A percentile compares a stretch with the other conserved stretches of the same genome.
phyloP scores from a whole-genome alignment of 2,797 vertebrate genomes.

The Cyclopterus lumpus region DNA sequence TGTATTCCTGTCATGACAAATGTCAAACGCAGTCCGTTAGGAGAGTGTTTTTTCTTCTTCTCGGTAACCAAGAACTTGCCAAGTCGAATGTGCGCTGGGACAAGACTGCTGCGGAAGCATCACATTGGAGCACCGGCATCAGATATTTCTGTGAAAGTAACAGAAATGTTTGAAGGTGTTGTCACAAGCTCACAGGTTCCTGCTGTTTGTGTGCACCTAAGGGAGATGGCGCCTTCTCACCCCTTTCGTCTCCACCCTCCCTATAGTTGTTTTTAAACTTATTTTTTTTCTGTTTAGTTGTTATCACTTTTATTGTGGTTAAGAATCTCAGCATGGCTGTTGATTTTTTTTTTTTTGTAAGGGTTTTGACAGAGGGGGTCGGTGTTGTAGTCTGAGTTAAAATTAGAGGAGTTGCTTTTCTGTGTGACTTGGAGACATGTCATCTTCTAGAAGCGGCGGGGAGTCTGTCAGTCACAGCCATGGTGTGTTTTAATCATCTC shows the following conservation, averaged over 20 bases:
- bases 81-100: constrained; percentile 76
- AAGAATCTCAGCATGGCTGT: constrained; percentile 75
- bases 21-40: constrained; percentile 80
- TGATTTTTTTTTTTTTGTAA: constrained; percentile 63
- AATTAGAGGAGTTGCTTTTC: constrained; percentile 83
- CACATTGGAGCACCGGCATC: constrained; percentile 79
- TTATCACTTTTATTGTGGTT: constrained; percentile 81
- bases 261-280: constrained; percentile 81
- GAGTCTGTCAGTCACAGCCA: constrained; percentile 84
- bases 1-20: constrained; percentile 82
- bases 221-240: constrained; percentile 81
- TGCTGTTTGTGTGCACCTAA: constrained; percentile 79
- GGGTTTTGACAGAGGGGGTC: constrained; percentile 79
- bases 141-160: constrained; percentile 85
- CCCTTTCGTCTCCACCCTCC: constrained; percentile 76
- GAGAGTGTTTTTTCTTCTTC: constrained; percentile 61
- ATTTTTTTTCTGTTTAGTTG: constrained; percentile 81
- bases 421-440: constrained; percentile 80
- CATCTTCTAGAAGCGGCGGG: constrained; percentile 79
- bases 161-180: constrained; percentile 86
- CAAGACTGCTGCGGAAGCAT: constrained; percentile 76
- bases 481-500: constrained; percentile 86
- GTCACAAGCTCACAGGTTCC: constrained; percentile 83
- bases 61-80: constrained; percentile 73
- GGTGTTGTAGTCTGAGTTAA: constrained; percentile 80